Percentiles rank a stretch among this genome's conserved stretches.
These are phyloP conservation scores for Siniperca knerii DNA, from an alignment of 2,113 vertebrate species.

Conservation along the genomic window DNA sequence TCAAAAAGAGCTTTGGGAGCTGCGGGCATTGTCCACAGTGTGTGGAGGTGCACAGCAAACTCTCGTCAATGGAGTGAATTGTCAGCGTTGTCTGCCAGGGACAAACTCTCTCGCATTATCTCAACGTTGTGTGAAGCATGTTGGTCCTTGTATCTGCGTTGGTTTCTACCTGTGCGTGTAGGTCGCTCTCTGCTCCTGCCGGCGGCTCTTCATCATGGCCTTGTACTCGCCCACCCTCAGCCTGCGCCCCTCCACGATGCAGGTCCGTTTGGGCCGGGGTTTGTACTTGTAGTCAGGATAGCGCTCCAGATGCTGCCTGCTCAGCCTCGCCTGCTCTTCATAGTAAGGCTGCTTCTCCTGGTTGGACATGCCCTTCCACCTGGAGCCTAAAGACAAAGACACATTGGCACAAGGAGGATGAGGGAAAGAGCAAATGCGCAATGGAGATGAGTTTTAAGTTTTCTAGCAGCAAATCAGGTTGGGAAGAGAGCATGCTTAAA, in stretches of 20 bases:
- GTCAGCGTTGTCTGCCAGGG: constrained; percentile 16
- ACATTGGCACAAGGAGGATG: neutral
- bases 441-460: neutral
- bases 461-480: neutral
- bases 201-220: constrained; percentile 96
- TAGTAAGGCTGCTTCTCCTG: constrained; percentile 99
- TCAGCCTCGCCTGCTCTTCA: constrained; percentile 96
- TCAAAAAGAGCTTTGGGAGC: constrained; percentile 13
- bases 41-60: constrained; percentile 27
- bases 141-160: neutral
- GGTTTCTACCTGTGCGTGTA: constrained; percentile 88
- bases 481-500: neutral
- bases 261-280: constrained; percentile 95
- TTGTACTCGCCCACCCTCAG: constrained; percentile 99
- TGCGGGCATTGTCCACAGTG: neutral
- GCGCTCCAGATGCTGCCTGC: constrained; percentile 97
- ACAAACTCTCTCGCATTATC: constrained; percentile 11
- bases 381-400: constrained; percentile 85
- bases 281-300: constrained; percentile 99
- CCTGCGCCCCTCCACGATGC: constrained; percentile 96
- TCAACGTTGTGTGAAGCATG: neutral
- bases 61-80: constrained; percentile 18
- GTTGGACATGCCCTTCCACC: constrained; percentile 98
- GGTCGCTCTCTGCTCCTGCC: constrained; percentile 92
- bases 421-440: too few relatives aligned